A percentile compares a stretch with the other conserved stretches of the same genome.
phyloP scores from a whole-genome alignment of 2,113 vertebrate species.

The Alethe diademata region DNA sequence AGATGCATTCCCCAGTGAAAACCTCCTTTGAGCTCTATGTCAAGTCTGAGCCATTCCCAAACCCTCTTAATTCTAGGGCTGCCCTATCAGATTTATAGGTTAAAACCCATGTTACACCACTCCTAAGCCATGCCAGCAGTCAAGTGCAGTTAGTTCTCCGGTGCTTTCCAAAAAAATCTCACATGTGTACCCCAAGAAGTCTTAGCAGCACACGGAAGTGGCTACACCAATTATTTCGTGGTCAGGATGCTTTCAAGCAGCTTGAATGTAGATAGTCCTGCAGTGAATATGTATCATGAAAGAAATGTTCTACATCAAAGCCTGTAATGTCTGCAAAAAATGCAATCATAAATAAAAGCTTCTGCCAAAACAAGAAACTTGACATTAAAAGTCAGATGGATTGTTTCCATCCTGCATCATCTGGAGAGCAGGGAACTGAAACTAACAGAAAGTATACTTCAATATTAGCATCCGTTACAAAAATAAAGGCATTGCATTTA shows the following conservation, averaged over 20 bases:
- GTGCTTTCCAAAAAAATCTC: neutral
- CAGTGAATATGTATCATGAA: neutral
- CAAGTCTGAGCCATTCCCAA: neutral
- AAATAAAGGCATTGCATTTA: neutral
- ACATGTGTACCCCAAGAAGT: conserved; percentile 4
- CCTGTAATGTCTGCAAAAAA: neutral
- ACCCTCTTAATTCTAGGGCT: neutral
- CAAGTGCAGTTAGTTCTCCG: neutral
- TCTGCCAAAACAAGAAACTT: conserved; percentile 34
- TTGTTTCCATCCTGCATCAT: conserved; percentile 34
- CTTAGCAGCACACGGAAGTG: neutral
- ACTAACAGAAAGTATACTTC: conserved; percentile 4
- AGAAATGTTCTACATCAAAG: conserved; percentile 34
- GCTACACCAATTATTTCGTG: conserved; percentile 17
- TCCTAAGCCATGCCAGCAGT: neutral
- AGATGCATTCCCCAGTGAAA: neutral
- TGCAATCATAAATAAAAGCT: conserved; percentile 38
- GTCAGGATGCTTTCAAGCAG: neutral
- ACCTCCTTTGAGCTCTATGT: neutral
- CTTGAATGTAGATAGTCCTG: neutral
- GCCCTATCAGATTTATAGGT: neutral
- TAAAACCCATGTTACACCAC: neutral
- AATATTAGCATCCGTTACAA: neutral
- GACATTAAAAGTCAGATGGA: neutral
- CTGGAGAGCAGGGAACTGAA: neutral